These are phyloP conservation scores for Calcarius lapponicus DNA, from an alignment of 2,797 vertebrate genomes.

Conservation along the genomic window DNA sequence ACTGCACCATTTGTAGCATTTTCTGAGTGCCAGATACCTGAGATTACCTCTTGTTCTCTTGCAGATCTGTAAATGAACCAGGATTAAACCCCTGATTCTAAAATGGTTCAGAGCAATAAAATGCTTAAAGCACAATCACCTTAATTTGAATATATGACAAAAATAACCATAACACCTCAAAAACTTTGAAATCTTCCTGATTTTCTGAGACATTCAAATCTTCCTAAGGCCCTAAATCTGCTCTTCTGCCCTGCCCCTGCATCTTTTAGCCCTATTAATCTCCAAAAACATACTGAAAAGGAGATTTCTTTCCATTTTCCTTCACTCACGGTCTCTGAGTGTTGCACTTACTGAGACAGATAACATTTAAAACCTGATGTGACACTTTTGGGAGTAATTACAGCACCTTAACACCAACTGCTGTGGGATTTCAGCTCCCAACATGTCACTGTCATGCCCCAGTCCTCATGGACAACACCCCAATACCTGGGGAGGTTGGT, in stretches of 20 bases:
- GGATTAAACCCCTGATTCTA: neutral
- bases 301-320: neutral
- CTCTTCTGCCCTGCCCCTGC: neutral
- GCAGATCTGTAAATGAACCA: neutral
- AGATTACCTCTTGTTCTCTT: neutral
- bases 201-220: neutral
- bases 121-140: neutral
- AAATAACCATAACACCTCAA: accelerated
- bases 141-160: neutral
- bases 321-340: neutral
- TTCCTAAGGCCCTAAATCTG: neutral
- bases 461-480: neutral
- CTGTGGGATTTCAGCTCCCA: neutral
- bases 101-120: neutral
- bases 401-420: neutral
- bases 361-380: neutral
- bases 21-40: neutral
- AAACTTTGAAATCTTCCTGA: neutral
- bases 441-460: neutral
- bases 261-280: neutral
- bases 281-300: neutral
- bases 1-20: neutral
- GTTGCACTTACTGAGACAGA: neutral
- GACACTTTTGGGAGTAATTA: neutral
- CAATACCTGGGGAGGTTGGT: accelerated